A percentile compares a stretch with the other conserved stretches of the same genome.
phyloP scores from a whole-genome alignment of 2,797 vertebrate species.

The Remorina albescens region DNA sequence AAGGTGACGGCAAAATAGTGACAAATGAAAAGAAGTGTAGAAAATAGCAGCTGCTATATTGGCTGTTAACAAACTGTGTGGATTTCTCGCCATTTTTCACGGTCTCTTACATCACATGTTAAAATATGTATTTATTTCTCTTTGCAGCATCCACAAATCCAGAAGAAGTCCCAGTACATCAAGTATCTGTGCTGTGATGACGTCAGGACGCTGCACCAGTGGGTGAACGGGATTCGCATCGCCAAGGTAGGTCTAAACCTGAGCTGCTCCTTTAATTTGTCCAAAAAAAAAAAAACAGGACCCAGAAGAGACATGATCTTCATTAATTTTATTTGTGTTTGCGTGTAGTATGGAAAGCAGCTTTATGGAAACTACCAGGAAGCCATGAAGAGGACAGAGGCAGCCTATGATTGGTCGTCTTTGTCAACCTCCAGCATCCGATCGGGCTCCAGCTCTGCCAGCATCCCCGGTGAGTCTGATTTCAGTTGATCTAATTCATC shows the following conservation, averaged over 20 bases:
- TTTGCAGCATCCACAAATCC: constrained; percentile 95
- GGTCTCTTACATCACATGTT: no score
- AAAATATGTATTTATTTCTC: constrained; percentile 7
- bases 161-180: constrained; percentile 99
- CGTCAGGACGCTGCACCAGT: constrained; percentile 95
- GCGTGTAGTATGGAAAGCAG: constrained; percentile 93
- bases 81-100: no score
- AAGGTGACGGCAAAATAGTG: constrained; percentile 84
- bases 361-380: constrained; percentile 97
- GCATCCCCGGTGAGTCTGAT: constrained; percentile 90
- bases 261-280: not conserved
- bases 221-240: constrained; percentile 97
- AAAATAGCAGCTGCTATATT: no score
- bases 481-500: no score
- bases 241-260: constrained; percentile 88
- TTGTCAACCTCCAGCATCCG: constrained; percentile 97
- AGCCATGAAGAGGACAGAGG: constrained; percentile 96
- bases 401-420: constrained; percentile 97
- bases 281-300: no score
- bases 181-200: constrained; percentile 98
- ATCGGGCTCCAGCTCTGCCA: constrained; percentile 95
- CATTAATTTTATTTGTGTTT: constrained; percentile 16
- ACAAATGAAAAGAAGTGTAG: no score
- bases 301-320: no score
- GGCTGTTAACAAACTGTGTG: no score